Percentiles rank a stretch among this genome's conserved stretches.
Evolutionary conservation across 2,113 vertebrate genomes (phyloP).

Genomic region (Brevimyrus niger): DNA sequence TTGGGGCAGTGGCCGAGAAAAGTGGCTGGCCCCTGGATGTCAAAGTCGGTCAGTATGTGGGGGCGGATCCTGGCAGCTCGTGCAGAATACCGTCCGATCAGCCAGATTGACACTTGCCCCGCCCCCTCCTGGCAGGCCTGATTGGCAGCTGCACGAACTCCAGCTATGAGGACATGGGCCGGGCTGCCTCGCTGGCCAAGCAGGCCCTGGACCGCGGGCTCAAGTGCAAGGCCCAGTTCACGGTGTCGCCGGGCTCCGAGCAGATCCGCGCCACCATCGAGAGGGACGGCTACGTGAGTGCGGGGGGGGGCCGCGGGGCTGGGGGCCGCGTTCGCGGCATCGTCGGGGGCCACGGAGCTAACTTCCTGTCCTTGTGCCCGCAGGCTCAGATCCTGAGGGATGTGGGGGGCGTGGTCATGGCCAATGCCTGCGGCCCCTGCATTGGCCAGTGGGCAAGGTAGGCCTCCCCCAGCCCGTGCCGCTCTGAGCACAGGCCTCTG

Average conservation of each 20-base stretch:
- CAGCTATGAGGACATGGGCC: slow-evolving; percentile 97
- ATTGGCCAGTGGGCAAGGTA: slow-evolving; percentile 99
- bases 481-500: background rate
- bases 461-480: background rate
- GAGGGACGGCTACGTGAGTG: slow-evolving; percentile 87
- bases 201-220: slow-evolving; percentile 82
- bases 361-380: background rate
- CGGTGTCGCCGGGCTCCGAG: slow-evolving; percentile 91
- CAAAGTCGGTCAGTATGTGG: slow-evolving; percentile 78
- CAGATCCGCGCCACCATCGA: slow-evolving; percentile 97
- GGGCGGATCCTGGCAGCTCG: background rate
- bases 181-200: slow-evolving; percentile 84
- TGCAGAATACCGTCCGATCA: background rate
- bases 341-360: background rate
- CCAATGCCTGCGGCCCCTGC: slow-evolving; percentile 94
- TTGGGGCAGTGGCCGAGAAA: slow-evolving; percentile 78
- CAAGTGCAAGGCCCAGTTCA: slow-evolving; percentile 89
- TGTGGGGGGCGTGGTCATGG: slow-evolving; percentile 87
- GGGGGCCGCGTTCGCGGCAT: background rate
- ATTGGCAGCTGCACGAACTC: slow-evolving; percentile 98
- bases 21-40: slow-evolving; percentile 91
- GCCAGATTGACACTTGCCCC: background rate
- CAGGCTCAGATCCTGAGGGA: slow-evolving; percentile 80
- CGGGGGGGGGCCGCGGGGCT: background rate
- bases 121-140: slow-evolving; percentile 59